A percentile compares a stretch with the other conserved stretches of the same genome.
Evolutionary conservation across 1,140 invertebrate species (phyloP).

Genomic region (Neodiprion pinetum): DNA sequence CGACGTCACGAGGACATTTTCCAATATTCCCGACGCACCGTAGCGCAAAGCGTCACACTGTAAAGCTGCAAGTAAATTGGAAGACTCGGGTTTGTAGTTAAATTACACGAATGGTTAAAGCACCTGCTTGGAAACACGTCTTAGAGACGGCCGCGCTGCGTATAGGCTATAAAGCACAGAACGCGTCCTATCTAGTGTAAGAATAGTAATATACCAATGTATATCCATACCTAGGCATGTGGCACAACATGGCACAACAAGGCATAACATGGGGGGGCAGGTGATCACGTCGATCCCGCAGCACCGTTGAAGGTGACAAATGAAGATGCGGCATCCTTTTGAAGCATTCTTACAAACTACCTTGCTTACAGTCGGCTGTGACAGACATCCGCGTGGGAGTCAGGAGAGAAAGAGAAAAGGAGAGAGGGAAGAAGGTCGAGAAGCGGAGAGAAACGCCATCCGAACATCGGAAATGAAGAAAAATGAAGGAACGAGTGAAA

Average conservation of each 20-base stretch:
- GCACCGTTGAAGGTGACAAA: not conserved
- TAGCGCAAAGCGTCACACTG: no score
- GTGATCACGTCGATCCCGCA: not conserved
- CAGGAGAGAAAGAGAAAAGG: not conserved
- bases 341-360: constrained; percentile 2
- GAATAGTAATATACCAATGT: no score
- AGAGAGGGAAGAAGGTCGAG: no score
- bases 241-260: not conserved
- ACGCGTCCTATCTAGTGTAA: no score
- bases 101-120: not conserved
- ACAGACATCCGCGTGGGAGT: not conserved
- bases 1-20: no score
- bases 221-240: no score
- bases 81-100: not conserved
- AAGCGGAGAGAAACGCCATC: no score
- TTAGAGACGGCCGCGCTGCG: not conserved
- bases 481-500: no score
- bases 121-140: not conserved
- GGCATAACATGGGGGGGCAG: not conserved
- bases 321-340: constrained; percentile 24
- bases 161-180: no score
- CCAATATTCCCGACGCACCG: no score
- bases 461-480: no score
- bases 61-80: no score
- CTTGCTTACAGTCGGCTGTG: not conserved